These are phyloP conservation scores for Acrocera orbiculus DNA, from an alignment of 2,888 invertebrate genomes.

Conservation along the genomic window DNA sequence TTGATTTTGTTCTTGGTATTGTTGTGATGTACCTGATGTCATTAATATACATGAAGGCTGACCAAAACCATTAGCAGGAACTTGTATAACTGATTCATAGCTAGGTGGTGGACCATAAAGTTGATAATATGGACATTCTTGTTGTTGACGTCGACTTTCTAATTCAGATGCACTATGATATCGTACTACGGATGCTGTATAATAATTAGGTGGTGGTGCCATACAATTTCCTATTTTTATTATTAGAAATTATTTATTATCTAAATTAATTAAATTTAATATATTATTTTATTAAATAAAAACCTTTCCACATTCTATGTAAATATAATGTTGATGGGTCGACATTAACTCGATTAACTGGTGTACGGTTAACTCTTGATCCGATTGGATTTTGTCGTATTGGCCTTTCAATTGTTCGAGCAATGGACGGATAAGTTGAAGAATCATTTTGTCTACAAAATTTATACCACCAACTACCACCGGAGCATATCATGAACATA, in stretches of 20 bases:
- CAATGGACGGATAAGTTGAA: constrained; percentile 10
- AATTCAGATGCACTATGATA: constrained; percentile 9
- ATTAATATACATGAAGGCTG: constrained; percentile 10
- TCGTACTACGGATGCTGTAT: constrained; percentile 8
- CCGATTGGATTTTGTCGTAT: constrained; percentile 5
- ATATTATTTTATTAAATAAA: too few species aligned
- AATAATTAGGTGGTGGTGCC: constrained; percentile 12
- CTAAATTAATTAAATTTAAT: background rate
- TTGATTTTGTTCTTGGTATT: background rate
- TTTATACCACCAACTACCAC: constrained; percentile 38
- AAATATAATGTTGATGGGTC: constrained; percentile 13
- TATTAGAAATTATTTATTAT: too few species aligned
- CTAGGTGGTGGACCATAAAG: constrained; percentile 35
- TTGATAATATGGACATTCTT: constrained; percentile 30
- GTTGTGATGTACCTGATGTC: constrained; percentile 2
- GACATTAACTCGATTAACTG: background rate
- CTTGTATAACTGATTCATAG: constrained; percentile 30
- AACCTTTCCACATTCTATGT: constrained; percentile 32
- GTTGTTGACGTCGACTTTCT: constrained; percentile 11
- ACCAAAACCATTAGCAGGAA: constrained; percentile 8
- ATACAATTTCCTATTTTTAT: constrained; percentile 7
- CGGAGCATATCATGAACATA: constrained; percentile 36
- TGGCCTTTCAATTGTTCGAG: constrained; percentile 4
- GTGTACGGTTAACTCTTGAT: constrained; percentile 5
- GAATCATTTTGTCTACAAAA: constrained; percentile 31